phyloP scores from a whole-genome alignment of 2,888 invertebrate species.

The Rhogogaster chlorosoma region DNA sequence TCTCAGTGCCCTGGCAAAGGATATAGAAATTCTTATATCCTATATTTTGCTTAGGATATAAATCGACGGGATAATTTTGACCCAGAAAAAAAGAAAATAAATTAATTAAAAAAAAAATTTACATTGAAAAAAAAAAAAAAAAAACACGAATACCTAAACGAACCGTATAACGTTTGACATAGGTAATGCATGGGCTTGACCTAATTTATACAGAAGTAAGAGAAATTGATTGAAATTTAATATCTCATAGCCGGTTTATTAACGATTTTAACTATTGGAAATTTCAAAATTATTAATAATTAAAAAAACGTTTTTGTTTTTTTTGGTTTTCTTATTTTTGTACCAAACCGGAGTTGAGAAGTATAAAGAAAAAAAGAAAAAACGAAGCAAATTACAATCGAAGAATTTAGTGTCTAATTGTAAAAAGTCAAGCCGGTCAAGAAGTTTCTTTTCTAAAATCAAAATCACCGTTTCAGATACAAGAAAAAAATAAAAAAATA shows the following conservation, averaged over 20 bases:
- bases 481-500: background rate
- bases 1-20: constrained; percentile 2
- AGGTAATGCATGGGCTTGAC: background rate
- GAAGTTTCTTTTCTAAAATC: background rate
- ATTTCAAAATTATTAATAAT: background rate
- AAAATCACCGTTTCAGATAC: background rate
- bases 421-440: background rate
- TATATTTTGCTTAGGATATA: constrained; percentile 1
- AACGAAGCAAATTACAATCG: background rate
- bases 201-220: background rate
- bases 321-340: no score
- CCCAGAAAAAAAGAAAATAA: background rate
- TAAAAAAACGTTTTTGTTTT: background rate
- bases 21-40: background rate
- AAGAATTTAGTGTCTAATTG: background rate
- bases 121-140: background rate
- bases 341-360: background rate
- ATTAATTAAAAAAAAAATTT: no score
- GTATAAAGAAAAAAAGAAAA: background rate
- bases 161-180: background rate
- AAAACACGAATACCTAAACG: background rate
- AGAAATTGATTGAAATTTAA: background rate
- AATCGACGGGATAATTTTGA: background rate
- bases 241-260: background rate
- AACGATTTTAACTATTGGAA: background rate